Evolutionary conservation across 1,140 invertebrate genomes (phyloP).

Genomic region (Telenomus remus): DNA sequence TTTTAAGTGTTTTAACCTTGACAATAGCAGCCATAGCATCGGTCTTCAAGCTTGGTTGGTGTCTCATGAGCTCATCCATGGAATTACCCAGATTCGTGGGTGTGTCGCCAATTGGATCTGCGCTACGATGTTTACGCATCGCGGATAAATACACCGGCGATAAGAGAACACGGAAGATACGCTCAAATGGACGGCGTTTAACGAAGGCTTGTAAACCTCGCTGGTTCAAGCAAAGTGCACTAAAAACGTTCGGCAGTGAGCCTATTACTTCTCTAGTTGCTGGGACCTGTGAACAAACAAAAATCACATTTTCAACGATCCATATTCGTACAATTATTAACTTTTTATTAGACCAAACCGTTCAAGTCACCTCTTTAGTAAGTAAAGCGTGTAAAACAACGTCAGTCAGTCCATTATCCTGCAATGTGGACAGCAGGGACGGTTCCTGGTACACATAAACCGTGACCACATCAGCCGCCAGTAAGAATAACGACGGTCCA

Average conservation of each 20-base stretch:
- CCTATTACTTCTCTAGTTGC: constrained; percentile 92
- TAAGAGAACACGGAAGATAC: constrained; percentile 88
- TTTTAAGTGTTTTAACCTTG: constrained; percentile 74
- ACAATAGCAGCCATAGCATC: constrained; percentile 90
- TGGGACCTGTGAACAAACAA: constrained; percentile 79
- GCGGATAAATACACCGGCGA: constrained; percentile 90
- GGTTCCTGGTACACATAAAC: constrained; percentile 96
- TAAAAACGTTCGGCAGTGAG: constrained; percentile 93
- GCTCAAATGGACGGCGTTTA: constrained; percentile 88
- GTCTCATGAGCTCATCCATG: constrained; percentile 95
- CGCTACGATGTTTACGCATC: constrained; percentile 87
- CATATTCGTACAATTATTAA: background rate
- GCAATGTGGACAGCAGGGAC: constrained; percentile 87
- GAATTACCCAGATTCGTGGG: constrained; percentile 92
- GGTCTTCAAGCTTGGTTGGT: constrained; percentile 89
- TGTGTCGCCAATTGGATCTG: constrained; percentile 91
- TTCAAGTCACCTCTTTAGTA: constrained; percentile 85
- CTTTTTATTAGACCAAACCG: too few relatives aligned
- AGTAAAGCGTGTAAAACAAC: constrained; percentile 90
- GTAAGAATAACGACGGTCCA: constrained; percentile 89
- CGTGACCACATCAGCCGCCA: constrained; percentile 94
- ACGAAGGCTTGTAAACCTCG: constrained; percentile 89
- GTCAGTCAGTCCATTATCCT: constrained; percentile 93
- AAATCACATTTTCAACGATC: background rate
- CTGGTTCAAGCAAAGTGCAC: constrained; percentile 90